phyloP scores from a whole-genome alignment of 2,113 vertebrate species.

The Sinocyclocheilus anophthalmus region DNA sequence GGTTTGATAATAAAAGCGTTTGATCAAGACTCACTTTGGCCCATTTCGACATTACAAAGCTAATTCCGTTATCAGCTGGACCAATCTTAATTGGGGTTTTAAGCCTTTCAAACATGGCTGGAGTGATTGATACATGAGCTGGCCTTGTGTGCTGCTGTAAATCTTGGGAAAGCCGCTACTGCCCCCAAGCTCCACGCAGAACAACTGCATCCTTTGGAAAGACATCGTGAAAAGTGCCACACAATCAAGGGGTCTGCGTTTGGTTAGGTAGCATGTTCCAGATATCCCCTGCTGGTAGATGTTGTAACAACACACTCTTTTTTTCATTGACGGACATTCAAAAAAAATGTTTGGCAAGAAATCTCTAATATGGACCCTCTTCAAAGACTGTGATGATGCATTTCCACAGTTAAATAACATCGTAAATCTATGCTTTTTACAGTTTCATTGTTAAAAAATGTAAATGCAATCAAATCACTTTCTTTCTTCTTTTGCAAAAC shows the following conservation, averaged over 20 bases:
- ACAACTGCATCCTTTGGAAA: constrained; percentile 45
- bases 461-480: neutral
- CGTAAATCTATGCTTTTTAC: no score
- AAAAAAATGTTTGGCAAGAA: neutral
- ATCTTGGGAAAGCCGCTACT: constrained; percentile 58
- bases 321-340: neutral
- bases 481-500: neutral
- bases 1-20: constrained; percentile 55
- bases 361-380: no score
- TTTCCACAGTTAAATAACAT: no score
- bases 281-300: neutral
- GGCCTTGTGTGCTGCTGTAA: neutral
- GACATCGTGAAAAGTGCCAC: neutral
- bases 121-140: constrained; percentile 46
- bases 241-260: neutral
- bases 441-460: no score
- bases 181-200: constrained; percentile 64
- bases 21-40: constrained; percentile 61
- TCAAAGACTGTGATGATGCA: no score
- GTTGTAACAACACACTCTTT: neutral
- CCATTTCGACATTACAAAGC: constrained; percentile 65
- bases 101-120: constrained; percentile 55
- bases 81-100: constrained; percentile 73
- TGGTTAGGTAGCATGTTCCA: neutral
- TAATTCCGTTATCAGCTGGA: constrained; percentile 72